These are phyloP conservation scores for Gasterosteus aculeatus DNA, from an alignment of 2,113 vertebrate genomes.

Conservation along the genomic window DNA sequence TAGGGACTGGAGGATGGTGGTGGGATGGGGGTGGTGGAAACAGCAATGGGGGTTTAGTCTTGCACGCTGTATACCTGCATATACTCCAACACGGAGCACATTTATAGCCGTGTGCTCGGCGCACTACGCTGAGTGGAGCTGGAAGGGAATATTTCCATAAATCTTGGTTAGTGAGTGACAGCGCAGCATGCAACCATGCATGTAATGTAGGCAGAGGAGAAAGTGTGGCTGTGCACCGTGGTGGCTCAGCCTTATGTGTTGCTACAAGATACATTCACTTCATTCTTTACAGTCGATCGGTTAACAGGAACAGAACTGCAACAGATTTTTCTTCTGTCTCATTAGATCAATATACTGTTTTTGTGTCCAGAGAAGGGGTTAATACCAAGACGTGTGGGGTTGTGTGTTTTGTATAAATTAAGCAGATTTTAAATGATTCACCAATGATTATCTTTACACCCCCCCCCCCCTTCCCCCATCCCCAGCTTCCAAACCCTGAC, in stretches of 20 bases:
- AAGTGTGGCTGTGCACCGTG: conserved; percentile 45
- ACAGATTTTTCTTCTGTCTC: not conserved
- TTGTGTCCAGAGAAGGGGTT: conserved; percentile 7
- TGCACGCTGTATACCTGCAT: conserved; percentile 58
- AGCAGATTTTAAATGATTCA: conserved; percentile 47
- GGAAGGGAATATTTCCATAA: conserved; percentile 63
- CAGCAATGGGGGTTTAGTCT: conserved; percentile 60
- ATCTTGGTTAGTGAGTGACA: conserved; percentile 70
- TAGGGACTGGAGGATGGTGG: conserved; percentile 68
- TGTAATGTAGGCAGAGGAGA: conserved; percentile 65
- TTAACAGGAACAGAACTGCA: conserved; percentile 10
- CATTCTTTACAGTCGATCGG: conserved; percentile 10
- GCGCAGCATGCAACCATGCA: conserved; percentile 57
- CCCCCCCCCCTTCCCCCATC: conserved; percentile 16
- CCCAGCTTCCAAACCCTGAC: conserved; percentile 32
- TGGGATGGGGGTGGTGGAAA: conserved; percentile 58
- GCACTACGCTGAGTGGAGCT: conserved; percentile 16
- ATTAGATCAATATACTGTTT: conserved; percentile 22
- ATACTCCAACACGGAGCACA: conserved; percentile 34
- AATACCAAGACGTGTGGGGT: conserved; percentile 22
- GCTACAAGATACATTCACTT: conserved; percentile 7
- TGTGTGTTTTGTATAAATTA: conserved; percentile 59
- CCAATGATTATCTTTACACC: conserved; percentile 58
- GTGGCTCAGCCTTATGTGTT: conserved; percentile 5
- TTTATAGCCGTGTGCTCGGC: conserved; percentile 21